Evolutionary conservation across 2,797 vertebrate species (phyloP).

Genomic region (Limnodromus scolopaceus): DNA sequence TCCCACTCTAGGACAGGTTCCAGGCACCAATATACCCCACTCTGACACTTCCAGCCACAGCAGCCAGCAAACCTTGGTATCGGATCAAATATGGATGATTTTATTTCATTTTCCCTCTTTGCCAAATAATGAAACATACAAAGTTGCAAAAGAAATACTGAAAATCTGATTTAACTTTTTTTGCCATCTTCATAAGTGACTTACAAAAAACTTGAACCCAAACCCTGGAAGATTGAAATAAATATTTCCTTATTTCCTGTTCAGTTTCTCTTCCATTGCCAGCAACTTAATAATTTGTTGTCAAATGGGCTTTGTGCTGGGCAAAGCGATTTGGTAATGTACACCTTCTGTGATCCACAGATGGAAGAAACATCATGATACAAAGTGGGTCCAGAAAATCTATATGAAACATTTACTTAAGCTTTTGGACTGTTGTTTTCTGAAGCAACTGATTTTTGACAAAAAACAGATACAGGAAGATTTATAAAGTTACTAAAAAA

Average conservation of each 20-base stretch:
- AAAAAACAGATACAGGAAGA: background rate
- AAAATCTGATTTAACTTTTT: background rate
- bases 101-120: background rate
- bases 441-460: background rate
- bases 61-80: slow-evolving; percentile 3
- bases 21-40: slow-evolving; percentile 8
- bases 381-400: background rate
- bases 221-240: background rate
- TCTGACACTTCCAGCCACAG: slow-evolving; percentile 3
- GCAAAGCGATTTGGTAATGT: background rate
- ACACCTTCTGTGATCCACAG: background rate
- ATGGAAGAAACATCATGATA: background rate
- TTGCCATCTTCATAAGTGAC: background rate
- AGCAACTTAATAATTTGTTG: background rate
- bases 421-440: background rate
- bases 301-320: background rate
- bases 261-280: background rate
- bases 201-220: background rate
- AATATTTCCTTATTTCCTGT: background rate
- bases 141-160: background rate
- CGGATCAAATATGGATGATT: background rate
- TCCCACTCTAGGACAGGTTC: background rate
- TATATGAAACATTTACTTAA: background rate
- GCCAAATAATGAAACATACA: background rate
- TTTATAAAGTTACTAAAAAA: background rate